A percentile compares a stretch with the other conserved stretches of the same genome.
Evolutionary conservation across 2,888 invertebrate species (phyloP).

Genomic region (Bruchidius siliquastri): DNA sequence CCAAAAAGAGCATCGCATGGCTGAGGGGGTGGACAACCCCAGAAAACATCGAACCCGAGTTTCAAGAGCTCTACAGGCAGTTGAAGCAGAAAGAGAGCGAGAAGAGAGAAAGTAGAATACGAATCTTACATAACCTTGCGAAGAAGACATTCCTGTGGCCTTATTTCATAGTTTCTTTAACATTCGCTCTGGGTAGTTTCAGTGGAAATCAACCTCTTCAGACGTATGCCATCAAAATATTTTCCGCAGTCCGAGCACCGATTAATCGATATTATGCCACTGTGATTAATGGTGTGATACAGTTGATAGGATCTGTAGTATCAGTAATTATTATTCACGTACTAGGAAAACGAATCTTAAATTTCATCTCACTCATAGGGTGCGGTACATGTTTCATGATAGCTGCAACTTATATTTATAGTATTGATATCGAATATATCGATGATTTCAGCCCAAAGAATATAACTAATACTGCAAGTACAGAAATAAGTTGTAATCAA

Average conservation of each 20-base stretch:
- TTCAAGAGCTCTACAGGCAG: conserved; percentile 48
- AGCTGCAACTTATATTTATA: conserved; percentile 54
- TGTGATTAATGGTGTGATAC: conserved; percentile 64
- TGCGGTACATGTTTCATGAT: conserved; percentile 61
- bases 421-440: conserved; percentile 30
- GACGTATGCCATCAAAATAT: conserved; percentile 72
- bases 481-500: not conserved
- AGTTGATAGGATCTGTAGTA: conserved; percentile 61
- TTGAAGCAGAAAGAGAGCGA: conserved; percentile 8
- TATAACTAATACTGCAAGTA: not conserved
- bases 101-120: not conserved
- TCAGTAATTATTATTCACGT: conserved; percentile 67
- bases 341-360: conserved; percentile 67
- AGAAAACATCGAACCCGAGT: conserved; percentile 57
- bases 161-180: conserved; percentile 59
- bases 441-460: conserved; percentile 5
- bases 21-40: conserved; percentile 71
- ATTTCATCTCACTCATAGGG: conserved; percentile 63
- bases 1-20: conserved; percentile 69
- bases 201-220: conserved; percentile 71
- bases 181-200: conserved; percentile 71
- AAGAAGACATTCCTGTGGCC: conserved; percentile 64
- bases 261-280: conserved; percentile 74
- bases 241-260: conserved; percentile 65
- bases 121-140: conserved; percentile 44